Evolutionary conservation across 2,113 vertebrate species (phyloP), one percentile per base, ranked within the genome.

Genomic region (Scatophagus argus): DNA sequence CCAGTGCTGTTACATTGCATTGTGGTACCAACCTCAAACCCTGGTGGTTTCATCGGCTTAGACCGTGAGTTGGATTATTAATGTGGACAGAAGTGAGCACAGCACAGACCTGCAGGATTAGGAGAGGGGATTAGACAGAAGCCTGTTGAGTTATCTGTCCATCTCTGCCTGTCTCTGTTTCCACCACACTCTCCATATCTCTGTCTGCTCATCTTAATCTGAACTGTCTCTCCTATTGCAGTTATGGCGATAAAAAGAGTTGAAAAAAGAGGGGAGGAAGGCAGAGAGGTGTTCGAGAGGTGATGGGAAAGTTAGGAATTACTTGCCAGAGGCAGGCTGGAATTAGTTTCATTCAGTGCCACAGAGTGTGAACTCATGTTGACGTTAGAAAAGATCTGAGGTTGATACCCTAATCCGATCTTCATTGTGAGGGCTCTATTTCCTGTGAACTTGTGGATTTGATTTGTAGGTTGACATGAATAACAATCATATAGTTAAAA

Each of bases 111-210:
- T 71, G 63, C 3, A 6, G 89, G 87, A 90, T 93, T 91, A 91
- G 83, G 69, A 74, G 23, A 76, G 54, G 54, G 84, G 89, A 92
- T 92, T 92, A 92, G 81, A 83, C 68, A 77, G 84, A 75, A 77
- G 68, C 64, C 64, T 69, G 31, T 59, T 47, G 70, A 58, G 75
- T 81, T 81, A 87, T 86, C 81, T 60, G 16, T 60, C 69, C 84
- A 82, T 81, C 80, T 90, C 70, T 85, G 75, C 69, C 84, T 85
- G 79, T 81, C 58, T 87, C 56, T 63, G 17, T 83, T 81, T 82
- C 41, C 69, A 47, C 46, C 25, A 16, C 72, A 27, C 58, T 80
- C 43, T 52, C 43, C 59, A 54, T 46, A 58, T 82, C 17, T 59
- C 47, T 66, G 6, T 79, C 43, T 62, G 19, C 65, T 74, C 63